Conservation (phyloP, 2,888 invertebrate species). For the Caenorhabditis zanzibari region DNA sequence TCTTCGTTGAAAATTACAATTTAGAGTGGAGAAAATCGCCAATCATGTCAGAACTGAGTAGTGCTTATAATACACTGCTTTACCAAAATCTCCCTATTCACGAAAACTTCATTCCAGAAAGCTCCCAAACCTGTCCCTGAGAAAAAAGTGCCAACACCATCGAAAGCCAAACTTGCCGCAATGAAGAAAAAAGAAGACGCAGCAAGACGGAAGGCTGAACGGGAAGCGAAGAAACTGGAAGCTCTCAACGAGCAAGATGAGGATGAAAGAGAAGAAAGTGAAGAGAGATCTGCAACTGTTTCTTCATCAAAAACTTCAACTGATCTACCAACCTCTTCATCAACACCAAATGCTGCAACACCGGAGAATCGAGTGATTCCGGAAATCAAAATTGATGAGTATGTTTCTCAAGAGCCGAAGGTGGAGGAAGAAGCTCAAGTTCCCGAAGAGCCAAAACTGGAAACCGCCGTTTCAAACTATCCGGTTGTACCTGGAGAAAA, state of each 20-base stretch:
- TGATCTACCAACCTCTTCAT: neutral
- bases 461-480: too few relatives aligned
- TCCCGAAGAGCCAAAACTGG: too few relatives aligned
- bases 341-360: too few relatives aligned
- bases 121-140: slow-evolving; percentile 41
- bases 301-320: neutral
- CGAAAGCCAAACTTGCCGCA: slow-evolving; percentile 47
- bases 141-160: slow-evolving; percentile 41
- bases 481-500: too few relatives aligned
- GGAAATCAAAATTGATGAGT: neutral
- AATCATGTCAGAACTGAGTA: too few relatives aligned
- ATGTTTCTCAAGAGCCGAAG: neutral
- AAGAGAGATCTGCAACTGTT: slow-evolving; percentile 19
- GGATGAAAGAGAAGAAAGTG: slow-evolving; percentile 11
- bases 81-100: too few relatives aligned
- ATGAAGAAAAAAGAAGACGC: slow-evolving; percentile 52
- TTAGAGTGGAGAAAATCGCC: too few relatives aligned
- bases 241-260: neutral
- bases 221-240: slow-evolving; percentile 41
- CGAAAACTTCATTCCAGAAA: slow-evolving; percentile 34
- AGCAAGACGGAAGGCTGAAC: slow-evolving; percentile 37
- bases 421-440: too few relatives aligned
- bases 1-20: too few relatives aligned
- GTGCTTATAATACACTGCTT: too few relatives aligned
- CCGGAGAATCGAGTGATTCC: neutral